A percentile compares a stretch with the other conserved stretches of the same genome.
phyloP scores from a whole-genome alignment of 2,113 vertebrate genomes.

The Pseudorectes ferrugineus region DNA sequence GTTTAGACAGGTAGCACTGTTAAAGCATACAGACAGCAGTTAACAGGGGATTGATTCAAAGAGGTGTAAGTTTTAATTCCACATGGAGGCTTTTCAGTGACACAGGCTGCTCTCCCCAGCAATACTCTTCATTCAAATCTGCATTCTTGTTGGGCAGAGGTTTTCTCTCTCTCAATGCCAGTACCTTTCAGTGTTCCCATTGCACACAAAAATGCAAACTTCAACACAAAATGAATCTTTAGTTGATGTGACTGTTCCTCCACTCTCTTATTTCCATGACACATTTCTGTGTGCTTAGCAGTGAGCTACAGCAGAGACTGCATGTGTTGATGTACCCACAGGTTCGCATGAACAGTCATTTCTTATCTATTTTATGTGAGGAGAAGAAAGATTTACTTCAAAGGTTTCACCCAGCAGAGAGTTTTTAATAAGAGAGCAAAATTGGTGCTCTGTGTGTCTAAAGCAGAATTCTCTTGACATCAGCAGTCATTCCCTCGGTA shows the following conservation, averaged over 20 bases:
- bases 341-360: background rate
- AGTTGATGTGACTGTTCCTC: background rate
- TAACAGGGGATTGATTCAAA: background rate
- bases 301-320: background rate
- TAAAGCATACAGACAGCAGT: background rate
- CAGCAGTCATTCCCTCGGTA: background rate
- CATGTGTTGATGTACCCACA: background rate
- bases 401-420: background rate
- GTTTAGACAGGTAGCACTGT: background rate
- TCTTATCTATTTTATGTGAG: background rate
- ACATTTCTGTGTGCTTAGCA: background rate
- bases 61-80: background rate
- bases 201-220: background rate
- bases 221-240: background rate
- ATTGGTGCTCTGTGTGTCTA: background rate
- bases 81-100: background rate
- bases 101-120: background rate
- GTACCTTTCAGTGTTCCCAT: background rate
- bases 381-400: constrained; percentile 26
- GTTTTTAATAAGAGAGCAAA: background rate
- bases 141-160: background rate
- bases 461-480: background rate
- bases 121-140: background rate
- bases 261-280: background rate
- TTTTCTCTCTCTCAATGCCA: background rate